Percentiles rank a stretch among this genome's conserved stretches.
phyloP scores from a whole-genome alignment of 2,888 invertebrate genomes.

The Ochropacha duplaris region DNA sequence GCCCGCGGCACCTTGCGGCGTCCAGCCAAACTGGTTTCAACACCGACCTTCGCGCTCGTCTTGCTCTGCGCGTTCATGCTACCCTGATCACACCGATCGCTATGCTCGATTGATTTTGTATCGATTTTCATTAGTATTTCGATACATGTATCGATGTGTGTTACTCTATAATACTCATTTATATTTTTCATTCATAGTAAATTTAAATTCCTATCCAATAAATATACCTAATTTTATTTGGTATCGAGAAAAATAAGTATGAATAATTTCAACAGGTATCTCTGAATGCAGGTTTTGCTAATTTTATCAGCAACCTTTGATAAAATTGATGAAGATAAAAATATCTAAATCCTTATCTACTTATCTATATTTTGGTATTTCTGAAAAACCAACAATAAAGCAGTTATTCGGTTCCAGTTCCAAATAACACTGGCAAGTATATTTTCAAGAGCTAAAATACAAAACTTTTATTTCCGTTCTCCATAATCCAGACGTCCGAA shows the following conservation, averaged over 20 bases:
- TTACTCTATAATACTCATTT: too few relatives aligned
- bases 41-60: constrained; percentile 70
- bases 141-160: constrained; percentile 29
- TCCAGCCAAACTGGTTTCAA: constrained; percentile 75
- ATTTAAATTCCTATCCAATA: neutral
- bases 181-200: neutral
- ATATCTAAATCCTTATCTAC: too few relatives aligned
- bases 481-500: neutral
- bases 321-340: too few relatives aligned
- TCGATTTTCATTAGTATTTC: constrained; percentile 43
- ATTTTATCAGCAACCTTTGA: too few relatives aligned
- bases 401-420: neutral
- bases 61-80: constrained; percentile 64
- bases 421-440: neutral
- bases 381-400: neutral
- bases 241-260: neutral
- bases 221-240: too few relatives aligned
- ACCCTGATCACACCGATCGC: constrained; percentile 67
- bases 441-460: neutral
- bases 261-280: neutral
- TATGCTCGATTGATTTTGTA: constrained; percentile 67
- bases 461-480: neutral
- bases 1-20: constrained; percentile 76
- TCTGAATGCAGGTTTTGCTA: neutral
- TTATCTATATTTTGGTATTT: neutral